Base-by-base conservation (phyloP, 2,797 vertebrate genomes). In the Halcyon leucocephala region DNA sequence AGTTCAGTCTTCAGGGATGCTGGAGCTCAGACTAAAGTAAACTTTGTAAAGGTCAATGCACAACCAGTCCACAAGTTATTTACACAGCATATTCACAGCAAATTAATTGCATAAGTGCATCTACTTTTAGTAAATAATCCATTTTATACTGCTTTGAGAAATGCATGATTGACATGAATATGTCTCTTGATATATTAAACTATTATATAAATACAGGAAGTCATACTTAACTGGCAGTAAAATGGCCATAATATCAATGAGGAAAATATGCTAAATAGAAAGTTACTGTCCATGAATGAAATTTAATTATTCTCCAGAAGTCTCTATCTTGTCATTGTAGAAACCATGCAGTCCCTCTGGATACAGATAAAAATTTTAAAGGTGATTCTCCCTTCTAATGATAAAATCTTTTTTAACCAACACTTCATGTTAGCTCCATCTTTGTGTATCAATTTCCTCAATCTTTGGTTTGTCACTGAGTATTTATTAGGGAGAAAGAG, bases 71-170 rank as follows among this genome's bases (percentile, higher is more conserved):
- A 19, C 12, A 46, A 78, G 13, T 72, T 83, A 81, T 65, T 91
- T 83, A 88, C 51, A 78, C 4, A 61, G 62, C 88, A 90, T 79
- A 94, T 81, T 94, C 82, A 82, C 35, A 46, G 26, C 8, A 76
- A 93, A 86, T 78, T 91, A 83, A 78, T 82, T 88, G 48, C 58
- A 33, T 89, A 94, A 76, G 13, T 86, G 24, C 24, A 35, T 55
- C 13, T 70, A 74, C 52, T 76, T 90, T 72, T 72, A 86, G 46
- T 86, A 95, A 93, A 93, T 65, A 91, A 90, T 74, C 69, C 9
- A 37, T 93, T 91, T 89, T 71, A 81, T 64, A 64, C 7, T 46
- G 20, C 55, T 82, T 87, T 85, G 69, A 95, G 64, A 91, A 92
- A 71, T 49, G 35, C 16, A n/a, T 87, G 67, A 87, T 64, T 87